Evolutionary conservation across 2,888 invertebrate genomes (phyloP), one percentile per base, ranked within the genome.

Genomic region (Neoscelio sp.): DNA sequence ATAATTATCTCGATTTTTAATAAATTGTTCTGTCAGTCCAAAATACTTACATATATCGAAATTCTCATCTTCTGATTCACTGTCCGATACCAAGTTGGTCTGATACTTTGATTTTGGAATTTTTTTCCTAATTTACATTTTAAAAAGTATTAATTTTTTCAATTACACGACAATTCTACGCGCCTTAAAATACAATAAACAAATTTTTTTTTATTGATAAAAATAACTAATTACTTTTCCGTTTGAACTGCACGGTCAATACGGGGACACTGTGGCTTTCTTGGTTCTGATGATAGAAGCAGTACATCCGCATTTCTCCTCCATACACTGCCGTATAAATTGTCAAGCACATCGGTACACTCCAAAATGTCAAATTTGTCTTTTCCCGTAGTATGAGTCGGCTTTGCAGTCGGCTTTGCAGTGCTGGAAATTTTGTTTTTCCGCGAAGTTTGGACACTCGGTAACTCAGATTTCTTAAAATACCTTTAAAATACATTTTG

Each of bases 281-380:
- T 85, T 13, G 85, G 85, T 44, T 89, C 87, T n/a, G 87, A 79
- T 2, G 70, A 64, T 17, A 85, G 83, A 12, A 89, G 20, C 42
- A 78, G 52, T 56, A 81, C 71, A 54, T 85, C 81, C 2, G 86
- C 88, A 48, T 87, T 92, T 0, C 91, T 91, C 82, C 92, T 92
- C 93, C 93, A 93, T 5, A 88, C 86, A 42, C 91, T 90, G n/a
- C 93, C 93, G 18, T 93, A 93, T 0, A 93, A 83, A 68, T 93
- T 92, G 13, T 91, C 92, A 46, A 91, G 84, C 76, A 91, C 88
- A 83, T 88, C 86, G 0, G 85, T 87, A 64, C 87, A 90, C 13
- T 88, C 86, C 18, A 80, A 81, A 40, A 88, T 67, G 13, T 68
- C 77, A 2, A 78, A 18, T 44, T 78, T 50, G 7, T 74, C 56